Conservation (phyloP, 2,113 vertebrate species). For the Gobius niger region DNA sequence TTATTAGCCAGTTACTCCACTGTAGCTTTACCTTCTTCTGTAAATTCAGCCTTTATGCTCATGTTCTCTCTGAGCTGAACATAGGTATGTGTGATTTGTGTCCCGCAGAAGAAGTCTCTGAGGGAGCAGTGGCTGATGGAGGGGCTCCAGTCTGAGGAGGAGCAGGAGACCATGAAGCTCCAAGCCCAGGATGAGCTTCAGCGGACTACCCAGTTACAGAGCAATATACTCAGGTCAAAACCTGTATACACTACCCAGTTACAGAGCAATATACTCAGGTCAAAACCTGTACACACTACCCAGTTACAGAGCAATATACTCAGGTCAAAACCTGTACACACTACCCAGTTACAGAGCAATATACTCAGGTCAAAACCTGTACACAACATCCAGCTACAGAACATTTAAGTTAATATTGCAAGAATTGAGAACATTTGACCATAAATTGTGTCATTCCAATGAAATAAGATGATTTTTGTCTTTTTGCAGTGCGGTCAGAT, state of each 20-base stretch:
- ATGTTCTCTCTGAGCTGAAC: too few species aligned
- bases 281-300: not conserved
- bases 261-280: not conserved
- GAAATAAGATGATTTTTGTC: too few species aligned
- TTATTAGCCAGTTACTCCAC: too few species aligned
- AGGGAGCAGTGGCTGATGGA: conserved; percentile 97
- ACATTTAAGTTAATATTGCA: too few species aligned
- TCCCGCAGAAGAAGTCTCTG: conserved; percentile 87
- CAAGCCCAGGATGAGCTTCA: conserved; percentile 85
- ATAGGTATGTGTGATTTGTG: conserved; percentile 19
- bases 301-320: not conserved
- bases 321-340: not conserved
- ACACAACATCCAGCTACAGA: conserved; percentile 36
- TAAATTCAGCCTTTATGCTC: too few species aligned
- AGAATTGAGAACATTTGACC: too few species aligned
- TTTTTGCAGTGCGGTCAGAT: too few species aligned
- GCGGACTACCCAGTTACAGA: conserved; percentile 59
- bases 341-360: not conserved
- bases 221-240: conserved; percentile 85
- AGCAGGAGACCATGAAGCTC: conserved; percentile 86
- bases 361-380: not conserved
- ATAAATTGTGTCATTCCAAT: too few species aligned
- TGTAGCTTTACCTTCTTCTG: too few species aligned
- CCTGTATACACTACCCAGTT: not conserved
- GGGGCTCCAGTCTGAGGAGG: conserved; percentile 84